Evolutionary conservation across 1,140 invertebrate genomes (phyloP).

Genomic region (Anoplophora glabripennis): DNA sequence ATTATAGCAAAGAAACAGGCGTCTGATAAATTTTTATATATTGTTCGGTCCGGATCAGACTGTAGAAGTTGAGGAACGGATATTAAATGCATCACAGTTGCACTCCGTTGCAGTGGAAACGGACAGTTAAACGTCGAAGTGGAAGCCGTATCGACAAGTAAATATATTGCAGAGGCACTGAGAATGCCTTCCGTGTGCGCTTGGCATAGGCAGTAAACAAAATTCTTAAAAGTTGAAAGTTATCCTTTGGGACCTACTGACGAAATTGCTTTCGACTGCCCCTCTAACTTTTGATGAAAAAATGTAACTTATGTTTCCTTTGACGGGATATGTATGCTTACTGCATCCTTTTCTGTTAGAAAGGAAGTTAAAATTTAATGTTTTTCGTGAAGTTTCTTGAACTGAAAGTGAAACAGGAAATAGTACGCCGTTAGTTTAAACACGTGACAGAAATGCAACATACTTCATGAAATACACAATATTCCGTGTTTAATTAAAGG

Average conservation of each 20-base stretch:
- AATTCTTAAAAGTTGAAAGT: constrained; percentile 35
- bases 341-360: constrained; percentile 8
- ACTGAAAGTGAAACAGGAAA: not conserved
- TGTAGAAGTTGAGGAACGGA: no score
- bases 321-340: constrained; percentile 26
- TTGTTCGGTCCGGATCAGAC: no score
- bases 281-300: constrained; percentile 25
- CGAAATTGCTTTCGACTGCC: constrained; percentile 34
- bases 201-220: constrained; percentile 32
- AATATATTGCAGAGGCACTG: not conserved
- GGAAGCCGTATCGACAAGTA: no score
- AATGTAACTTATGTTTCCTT: not conserved
- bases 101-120: no score
- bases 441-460: no score
- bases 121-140: no score
- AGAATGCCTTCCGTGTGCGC: not conserved
- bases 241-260: constrained; percentile 27
- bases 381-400: constrained; percentile 2
- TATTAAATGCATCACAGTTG: no score
- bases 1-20: no score
- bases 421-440: no score
- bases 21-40: no score
- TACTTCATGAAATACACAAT: no score
- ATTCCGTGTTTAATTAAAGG: no score
- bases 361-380: constrained; percentile 14